Evolutionary conservation across 2,888 invertebrate species (phyloP), one percentile per base, ranked within the genome.

Genomic region (Bellardia pandia): DNA sequence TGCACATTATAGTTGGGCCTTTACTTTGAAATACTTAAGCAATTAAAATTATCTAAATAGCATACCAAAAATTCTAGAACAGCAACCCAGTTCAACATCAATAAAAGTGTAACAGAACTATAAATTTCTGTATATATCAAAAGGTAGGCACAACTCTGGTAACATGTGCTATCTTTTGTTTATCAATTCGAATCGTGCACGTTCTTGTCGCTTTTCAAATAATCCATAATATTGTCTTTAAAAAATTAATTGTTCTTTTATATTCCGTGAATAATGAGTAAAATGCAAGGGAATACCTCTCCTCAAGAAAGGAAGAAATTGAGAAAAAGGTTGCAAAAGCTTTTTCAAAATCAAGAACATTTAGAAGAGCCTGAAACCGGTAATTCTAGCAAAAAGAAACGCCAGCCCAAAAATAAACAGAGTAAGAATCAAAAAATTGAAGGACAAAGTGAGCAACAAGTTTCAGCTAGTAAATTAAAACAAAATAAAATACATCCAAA

Each of bases 91-190:
- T 23, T 23, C 23, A 23, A 23, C 23, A 23, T 23, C 23, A 23
- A 23, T 23, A 23, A 23, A 23, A 23, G 23, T 23, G 23, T 23
- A 23, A 1, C 23, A 23, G 23, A 23, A 23, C 23, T 1, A 23
- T 1, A 23, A 23, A 23, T 23, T 23, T 23, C 23, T 23, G 23
- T 23, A 23, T 23, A 23, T 23, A 23, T 23, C 23, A 23, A 23
- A 23, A 23, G 23, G 1, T 23, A 23, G 23, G 23, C 23, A 23
- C 51, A 62, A 56, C 45, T 33, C 45, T 66, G 23, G 9, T 42
- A 33, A 76, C 84, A 85, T 78, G 80, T 87, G 83, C 69, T 69
- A 53, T 2, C 37, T n/a, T 78, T 84, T 87, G 87, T 87, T 85
- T 85, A 85, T 64, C 56, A 33, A 64, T 76, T 82, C n/a, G 7